Evolutionary conservation across 2,888 invertebrate genomes (phyloP).

Genomic region (Cephus nigrinus): DNA sequence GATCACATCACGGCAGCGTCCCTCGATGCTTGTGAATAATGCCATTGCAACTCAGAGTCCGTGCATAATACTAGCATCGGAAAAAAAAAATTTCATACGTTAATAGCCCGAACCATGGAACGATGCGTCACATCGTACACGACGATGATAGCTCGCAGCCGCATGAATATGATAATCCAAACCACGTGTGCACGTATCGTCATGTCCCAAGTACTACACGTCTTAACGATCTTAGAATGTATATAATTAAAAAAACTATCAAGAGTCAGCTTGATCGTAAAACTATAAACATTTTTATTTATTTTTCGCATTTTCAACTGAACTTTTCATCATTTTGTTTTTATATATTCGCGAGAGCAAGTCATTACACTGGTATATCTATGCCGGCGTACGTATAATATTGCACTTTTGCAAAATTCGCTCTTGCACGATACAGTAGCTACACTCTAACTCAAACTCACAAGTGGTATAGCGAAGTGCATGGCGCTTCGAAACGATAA

Average conservation of each 20-base stretch:
- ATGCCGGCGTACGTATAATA: too few relatives aligned
- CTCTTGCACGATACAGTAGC: too few relatives aligned
- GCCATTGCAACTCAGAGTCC: not conserved
- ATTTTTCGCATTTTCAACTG: too few relatives aligned
- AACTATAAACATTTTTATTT: too few relatives aligned
- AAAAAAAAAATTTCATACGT: not conserved
- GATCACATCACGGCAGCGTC: conserved; percentile 33
- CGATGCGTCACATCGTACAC: not conserved
- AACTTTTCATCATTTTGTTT: too few relatives aligned
- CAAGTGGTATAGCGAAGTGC: conserved; percentile 41
- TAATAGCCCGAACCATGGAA: not conserved
- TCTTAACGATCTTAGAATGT: not conserved
- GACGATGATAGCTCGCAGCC: not conserved
- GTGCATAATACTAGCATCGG: not conserved
- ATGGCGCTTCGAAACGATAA: conserved; percentile 33
- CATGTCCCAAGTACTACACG: not conserved
- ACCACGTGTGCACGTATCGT: not conserved
- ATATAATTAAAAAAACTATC: not conserved
- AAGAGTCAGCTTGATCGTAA: too few relatives aligned
- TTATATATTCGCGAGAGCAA: too few relatives aligned
- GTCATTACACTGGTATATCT: too few relatives aligned
- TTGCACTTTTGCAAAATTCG: too few relatives aligned
- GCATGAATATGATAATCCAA: not conserved
- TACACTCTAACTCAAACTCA: conserved; percentile 16
- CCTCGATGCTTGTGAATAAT: not conserved